Conservation (phyloP, 1,140 invertebrate species). For the Drosophila truncata region DNA sequence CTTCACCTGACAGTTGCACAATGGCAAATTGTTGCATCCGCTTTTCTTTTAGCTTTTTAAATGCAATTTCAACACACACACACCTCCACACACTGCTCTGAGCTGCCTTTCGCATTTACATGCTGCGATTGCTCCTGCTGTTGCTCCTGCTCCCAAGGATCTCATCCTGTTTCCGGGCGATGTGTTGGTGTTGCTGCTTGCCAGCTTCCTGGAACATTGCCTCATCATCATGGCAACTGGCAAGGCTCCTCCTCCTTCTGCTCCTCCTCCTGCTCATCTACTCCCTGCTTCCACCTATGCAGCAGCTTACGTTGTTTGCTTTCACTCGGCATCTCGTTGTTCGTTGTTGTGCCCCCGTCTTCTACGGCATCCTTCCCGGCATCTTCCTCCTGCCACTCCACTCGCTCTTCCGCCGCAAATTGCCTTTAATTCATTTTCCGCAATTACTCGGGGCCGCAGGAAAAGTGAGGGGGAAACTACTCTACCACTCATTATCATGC, state of each 20-base stretch:
- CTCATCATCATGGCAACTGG: constrained; percentile 26
- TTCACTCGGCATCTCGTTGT: constrained; percentile 60
- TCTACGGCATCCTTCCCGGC: constrained; percentile 6
- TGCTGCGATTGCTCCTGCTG: constrained; percentile 46
- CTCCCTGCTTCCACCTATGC: constrained; percentile 4
- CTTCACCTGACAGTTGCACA: constrained; percentile 48
- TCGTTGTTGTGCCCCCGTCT: constrained; percentile 40
- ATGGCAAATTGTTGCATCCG: constrained; percentile 75
- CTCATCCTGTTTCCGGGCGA: constrained; percentile 44
- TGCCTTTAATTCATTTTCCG: constrained; percentile 79
- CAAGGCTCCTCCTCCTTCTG: neutral
- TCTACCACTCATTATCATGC: constrained; percentile 61
- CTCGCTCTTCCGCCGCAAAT: constrained; percentile 53
- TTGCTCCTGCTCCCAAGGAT: constrained; percentile 27
- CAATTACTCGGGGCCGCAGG: constrained; percentile 63
- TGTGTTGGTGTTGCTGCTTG: constrained; percentile 43
- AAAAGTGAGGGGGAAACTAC: constrained; percentile 3
- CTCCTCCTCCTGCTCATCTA: too few species aligned
- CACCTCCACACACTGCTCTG: neutral
- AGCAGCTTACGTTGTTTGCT: constrained; percentile 73
- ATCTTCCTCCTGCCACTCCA: constrained; percentile 9
- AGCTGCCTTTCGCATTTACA: constrained; percentile 39
- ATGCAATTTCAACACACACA: constrained; percentile 54
- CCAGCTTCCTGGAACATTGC: constrained; percentile 59
- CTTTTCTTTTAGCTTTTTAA: constrained; percentile 75